Percentiles rank a stretch among this genome's conserved stretches.
Evolutionary conservation across 2,888 invertebrate genomes (phyloP).

Genomic region (Hermodice carunculata): DNA sequence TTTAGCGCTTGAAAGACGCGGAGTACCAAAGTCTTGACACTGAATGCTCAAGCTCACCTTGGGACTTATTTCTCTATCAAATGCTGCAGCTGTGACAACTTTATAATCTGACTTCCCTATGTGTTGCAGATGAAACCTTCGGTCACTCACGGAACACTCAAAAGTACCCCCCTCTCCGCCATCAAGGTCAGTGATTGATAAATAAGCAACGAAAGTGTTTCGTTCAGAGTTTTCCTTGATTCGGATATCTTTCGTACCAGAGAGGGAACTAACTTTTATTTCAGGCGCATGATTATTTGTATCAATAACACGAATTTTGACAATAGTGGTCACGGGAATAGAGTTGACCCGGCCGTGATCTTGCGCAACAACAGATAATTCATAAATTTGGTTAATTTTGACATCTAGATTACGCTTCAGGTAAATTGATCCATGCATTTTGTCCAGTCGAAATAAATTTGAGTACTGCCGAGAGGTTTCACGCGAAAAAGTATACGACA

Average conservation of each 20-base stretch:
- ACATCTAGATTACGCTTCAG: slow-evolving; percentile 12
- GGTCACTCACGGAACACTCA: background rate
- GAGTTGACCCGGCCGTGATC: slow-evolving; percentile 72
- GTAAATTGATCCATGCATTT: background rate
- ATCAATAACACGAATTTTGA: slow-evolving; percentile 73
- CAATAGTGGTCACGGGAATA: slow-evolving; percentile 80
- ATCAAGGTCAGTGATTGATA: slow-evolving; percentile 15
- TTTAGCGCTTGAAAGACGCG: too few species aligned
- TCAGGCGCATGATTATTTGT: slow-evolving; percentile 90
- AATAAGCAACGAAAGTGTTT: slow-evolving; percentile 12
- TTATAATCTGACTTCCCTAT: slow-evolving; percentile 5
- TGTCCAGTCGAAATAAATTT: background rate
- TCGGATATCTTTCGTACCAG: background rate
- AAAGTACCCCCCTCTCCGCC: background rate
- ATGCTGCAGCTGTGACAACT: slow-evolving; percentile 8
- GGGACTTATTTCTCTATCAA: slow-evolving; percentile 3
- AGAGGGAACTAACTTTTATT: slow-evolving; percentile 84
- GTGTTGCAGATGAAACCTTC: background rate
- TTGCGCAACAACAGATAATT: slow-evolving; percentile 25
- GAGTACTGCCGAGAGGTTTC: background rate
- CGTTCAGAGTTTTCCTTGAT: background rate
- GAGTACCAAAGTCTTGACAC: slow-evolving; percentile 5
- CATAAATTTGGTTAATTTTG: slow-evolving; percentile 7
- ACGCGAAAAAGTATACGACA: slow-evolving; percentile 3
- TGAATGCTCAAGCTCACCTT: background rate